Percentiles rank a stretch among this genome's conserved stretches.
Conservation (phyloP, 1,140 invertebrate species). For the Calosoma granatense region DNA sequence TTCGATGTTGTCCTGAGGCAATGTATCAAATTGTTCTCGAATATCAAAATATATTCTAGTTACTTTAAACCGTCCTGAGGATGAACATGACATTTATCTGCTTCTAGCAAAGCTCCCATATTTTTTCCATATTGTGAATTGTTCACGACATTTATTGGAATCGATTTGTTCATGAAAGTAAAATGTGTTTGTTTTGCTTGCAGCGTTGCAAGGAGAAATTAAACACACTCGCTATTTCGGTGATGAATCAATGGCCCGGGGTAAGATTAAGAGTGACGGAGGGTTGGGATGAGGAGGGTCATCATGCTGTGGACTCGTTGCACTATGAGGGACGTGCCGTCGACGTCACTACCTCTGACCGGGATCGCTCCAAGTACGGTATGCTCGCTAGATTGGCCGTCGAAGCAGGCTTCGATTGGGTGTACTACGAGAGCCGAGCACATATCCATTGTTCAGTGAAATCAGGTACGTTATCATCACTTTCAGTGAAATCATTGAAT, state of each 20-base stretch:
- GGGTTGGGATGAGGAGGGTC: constrained; percentile 85
- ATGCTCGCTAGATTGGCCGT: constrained; percentile 92
- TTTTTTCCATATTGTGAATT: no score
- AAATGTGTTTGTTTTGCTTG: no score
- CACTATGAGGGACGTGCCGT: constrained; percentile 95
- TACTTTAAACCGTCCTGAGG: no score
- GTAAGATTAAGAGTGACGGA: constrained; percentile 86
- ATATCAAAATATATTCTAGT: no score
- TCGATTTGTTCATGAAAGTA: no score
- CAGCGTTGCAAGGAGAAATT: constrained; percentile 94
- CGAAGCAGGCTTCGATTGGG: constrained; percentile 97
- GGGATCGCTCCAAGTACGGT: constrained; percentile 85
- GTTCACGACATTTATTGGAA: no score
- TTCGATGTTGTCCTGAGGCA: no score
- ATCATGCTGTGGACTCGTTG: constrained; percentile 69
- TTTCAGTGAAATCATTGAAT: no score
- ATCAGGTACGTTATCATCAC: constrained; percentile 83
- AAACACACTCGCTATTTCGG: constrained; percentile 87
- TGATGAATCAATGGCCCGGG: constrained; percentile 97
- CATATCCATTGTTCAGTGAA: constrained; percentile 97
- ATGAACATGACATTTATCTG: no score
- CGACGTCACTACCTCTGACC: constrained; percentile 89
- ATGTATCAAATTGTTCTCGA: no score
- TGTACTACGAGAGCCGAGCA: constrained; percentile 87
- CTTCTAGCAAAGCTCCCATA: no score